phyloP scores from a whole-genome alignment of 1,140 invertebrate genomes.

The Medauroidea extradentata region DNA sequence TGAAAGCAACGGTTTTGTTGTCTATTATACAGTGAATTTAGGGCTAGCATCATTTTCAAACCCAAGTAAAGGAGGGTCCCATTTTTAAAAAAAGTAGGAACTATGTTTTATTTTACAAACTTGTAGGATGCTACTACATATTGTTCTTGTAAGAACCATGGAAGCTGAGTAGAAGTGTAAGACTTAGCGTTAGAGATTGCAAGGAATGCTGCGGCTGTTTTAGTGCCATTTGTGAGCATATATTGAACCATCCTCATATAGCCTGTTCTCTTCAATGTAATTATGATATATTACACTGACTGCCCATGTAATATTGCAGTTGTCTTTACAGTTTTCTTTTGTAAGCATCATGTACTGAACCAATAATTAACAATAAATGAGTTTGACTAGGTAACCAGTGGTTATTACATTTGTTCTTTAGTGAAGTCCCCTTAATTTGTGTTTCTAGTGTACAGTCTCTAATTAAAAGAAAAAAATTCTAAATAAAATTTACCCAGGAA shows the following conservation, averaged over 20 bases:
- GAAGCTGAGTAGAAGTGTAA: no score
- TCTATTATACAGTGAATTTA: no score
- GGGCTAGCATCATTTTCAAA: not conserved
- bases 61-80: conserved; percentile 2
- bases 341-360: conserved; percentile 17
- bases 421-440: no score
- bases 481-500: no score
- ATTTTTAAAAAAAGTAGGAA: not conserved
- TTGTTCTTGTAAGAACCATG: no score
- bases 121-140: no score
- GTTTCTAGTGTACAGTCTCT: no score
- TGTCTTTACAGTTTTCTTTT: conserved; percentile 17
- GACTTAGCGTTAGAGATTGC: conserved; percentile 10
- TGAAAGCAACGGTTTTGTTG: no score
- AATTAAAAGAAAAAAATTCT: no score
- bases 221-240: conserved; percentile 15
- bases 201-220: conserved; percentile 8
- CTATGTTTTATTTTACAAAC: not conserved
- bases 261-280: conserved; percentile 14
- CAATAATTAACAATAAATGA: conserved; percentile 17
- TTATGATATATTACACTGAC: conserved; percentile 14
- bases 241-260: conserved; percentile 14
- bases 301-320: conserved; percentile 14
- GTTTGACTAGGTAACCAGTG: conserved; percentile 14
- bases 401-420: no score